phyloP scores from a whole-genome alignment of 2,113 vertebrate species.

The Anhinga anhinga region DNA sequence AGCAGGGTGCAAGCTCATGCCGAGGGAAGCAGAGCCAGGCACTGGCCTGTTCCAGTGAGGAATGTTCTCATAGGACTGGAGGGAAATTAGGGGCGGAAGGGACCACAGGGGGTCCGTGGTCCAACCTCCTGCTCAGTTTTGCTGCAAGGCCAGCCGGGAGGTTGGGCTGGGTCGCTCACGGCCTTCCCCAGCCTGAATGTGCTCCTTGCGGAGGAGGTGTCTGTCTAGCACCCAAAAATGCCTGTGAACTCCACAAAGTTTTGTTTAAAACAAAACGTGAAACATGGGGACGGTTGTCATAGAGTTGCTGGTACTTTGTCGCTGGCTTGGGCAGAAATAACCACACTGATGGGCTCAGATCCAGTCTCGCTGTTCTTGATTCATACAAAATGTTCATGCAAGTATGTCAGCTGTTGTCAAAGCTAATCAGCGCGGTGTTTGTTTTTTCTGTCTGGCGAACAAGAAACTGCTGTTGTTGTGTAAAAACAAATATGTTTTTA shows the following conservation, averaged over 20 bases:
- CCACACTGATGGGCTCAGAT: background rate
- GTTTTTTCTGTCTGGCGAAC: background rate
- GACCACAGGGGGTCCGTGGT: rapidly evolving
- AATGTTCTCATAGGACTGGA: background rate
- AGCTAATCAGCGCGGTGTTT: background rate
- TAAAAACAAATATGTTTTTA: background rate
- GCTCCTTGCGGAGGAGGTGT: background rate
- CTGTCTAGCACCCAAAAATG: background rate
- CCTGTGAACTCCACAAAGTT: background rate
- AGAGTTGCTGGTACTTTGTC: background rate
- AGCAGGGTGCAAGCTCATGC: background rate
- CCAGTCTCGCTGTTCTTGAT: background rate
- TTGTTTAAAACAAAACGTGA: background rate
- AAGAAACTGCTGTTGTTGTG: background rate
- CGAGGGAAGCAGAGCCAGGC: background rate
- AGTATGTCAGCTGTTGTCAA: background rate
- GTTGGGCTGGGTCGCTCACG: rapidly evolving
- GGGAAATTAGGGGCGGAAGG: background rate
- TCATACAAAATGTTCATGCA: rapidly evolving
- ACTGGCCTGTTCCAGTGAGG: background rate
- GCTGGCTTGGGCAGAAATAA: background rate
- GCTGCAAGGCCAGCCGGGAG: background rate
- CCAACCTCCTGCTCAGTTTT: background rate
- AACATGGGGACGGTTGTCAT: rapidly evolving
- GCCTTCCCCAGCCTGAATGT: background rate